Conservation (phyloP, 2,888 invertebrate genomes). For the Oegoconia quadripuncta region DNA sequence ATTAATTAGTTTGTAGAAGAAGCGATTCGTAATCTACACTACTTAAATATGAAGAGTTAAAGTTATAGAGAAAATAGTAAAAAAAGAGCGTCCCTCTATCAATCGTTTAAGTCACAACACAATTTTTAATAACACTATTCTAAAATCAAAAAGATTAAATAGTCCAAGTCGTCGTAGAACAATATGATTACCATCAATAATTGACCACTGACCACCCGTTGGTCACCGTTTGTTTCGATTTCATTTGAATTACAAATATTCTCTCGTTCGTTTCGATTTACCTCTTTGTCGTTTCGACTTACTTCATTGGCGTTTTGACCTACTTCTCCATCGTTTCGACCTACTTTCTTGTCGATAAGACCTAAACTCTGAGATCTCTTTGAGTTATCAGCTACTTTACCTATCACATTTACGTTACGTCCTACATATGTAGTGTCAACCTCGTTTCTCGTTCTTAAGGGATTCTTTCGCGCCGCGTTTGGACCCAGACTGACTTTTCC, state of each 20-base stretch:
- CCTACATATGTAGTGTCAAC: constrained; percentile 1
- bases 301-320: constrained; percentile 1
- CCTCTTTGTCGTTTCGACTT: constrained; percentile 30
- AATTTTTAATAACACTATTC: constrained; percentile 22
- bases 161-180: constrained; percentile 43
- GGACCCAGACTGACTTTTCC: constrained; percentile 3
- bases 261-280: constrained; percentile 47
- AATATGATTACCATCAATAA: constrained; percentile 58
- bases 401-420: constrained; percentile 9
- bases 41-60: neutral
- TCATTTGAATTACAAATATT: constrained; percentile 27
- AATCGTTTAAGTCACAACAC: constrained; percentile 4
- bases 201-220: constrained; percentile 47
- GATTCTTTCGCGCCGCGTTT: constrained; percentile 14
- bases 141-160: constrained; percentile 45
- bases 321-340: neutral
- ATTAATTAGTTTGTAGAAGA: neutral
- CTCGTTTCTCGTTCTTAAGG: no score
- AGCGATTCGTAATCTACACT: neutral
- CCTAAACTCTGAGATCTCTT: neutral
- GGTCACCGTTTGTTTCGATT: constrained; percentile 26
- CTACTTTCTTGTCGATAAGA: constrained; percentile 1
- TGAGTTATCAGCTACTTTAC: constrained; percentile 6
- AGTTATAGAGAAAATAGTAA: neutral
- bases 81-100: neutral